Conservation (phyloP, 2,113 vertebrate species). For the Caracal caracal region DNA sequence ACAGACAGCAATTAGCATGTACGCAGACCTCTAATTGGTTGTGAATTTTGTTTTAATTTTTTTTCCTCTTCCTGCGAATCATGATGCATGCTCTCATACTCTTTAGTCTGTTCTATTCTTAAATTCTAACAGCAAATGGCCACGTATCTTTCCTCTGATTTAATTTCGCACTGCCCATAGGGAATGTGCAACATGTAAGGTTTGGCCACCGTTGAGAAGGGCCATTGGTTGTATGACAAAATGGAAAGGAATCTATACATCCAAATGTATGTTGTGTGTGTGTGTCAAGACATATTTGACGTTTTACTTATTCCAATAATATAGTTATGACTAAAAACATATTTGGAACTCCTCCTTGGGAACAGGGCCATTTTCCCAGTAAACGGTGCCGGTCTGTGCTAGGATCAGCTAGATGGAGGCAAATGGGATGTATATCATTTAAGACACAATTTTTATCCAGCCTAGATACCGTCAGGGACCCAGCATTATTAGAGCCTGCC, state of each 20-base stretch:
- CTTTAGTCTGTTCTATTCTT: background rate
- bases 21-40: background rate
- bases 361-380: background rate
- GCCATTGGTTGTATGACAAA: background rate
- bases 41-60: conserved; percentile 9
- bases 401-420: background rate
- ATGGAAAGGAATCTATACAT: background rate
- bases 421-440: background rate
- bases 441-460: background rate
- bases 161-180: background rate
- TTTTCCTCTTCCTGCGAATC: conserved; percentile 33
- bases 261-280: background rate
- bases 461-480: background rate
- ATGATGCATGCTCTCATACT: background rate
- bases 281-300: background rate
- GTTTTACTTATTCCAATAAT: background rate
- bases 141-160: background rate
- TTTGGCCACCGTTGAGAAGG: background rate
- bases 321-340: background rate
- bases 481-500: background rate
- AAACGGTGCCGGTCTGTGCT: background rate
- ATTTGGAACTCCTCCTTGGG: conserved; percentile 13
- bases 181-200: background rate
- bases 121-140: background rate
- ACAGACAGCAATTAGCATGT: conserved; percentile 27